These are phyloP conservation scores for Homarus gammarus DNA, from an alignment of 2,888 invertebrate genomes.

Conservation along the genomic window DNA sequence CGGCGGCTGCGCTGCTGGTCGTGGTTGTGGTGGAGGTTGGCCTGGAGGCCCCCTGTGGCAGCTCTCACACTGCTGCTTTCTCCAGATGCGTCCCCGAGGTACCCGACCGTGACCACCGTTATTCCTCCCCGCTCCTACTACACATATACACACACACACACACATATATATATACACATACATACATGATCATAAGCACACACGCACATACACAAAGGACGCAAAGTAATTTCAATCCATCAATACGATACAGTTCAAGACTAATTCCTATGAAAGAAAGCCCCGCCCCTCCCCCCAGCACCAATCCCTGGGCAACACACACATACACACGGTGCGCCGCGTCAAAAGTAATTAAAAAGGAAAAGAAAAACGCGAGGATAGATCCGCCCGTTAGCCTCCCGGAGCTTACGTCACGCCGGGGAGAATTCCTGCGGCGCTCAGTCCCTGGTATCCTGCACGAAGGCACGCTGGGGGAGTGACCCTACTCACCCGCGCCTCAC, in stretches of 20 bases:
- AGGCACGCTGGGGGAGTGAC: neutral
- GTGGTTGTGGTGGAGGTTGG: conserved; percentile 6
- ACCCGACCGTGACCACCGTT: conserved; percentile 48
- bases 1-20: too few relatives aligned
- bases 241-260: too few relatives aligned
- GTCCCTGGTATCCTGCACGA: neutral
- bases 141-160: neutral
- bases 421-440: neutral
- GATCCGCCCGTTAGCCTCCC: too few relatives aligned
- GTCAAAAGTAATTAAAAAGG: neutral
- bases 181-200: neutral
- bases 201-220: neutral
- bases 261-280: too few relatives aligned
- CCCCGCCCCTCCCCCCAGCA: too few relatives aligned
- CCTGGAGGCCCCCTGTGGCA: conserved; percentile 16
- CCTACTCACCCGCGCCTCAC: neutral
- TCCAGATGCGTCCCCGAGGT: conserved; percentile 39
- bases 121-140: neutral
- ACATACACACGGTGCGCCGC: too few relatives aligned
- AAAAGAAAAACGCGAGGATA: neutral
- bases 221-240: too few relatives aligned
- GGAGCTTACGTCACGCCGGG: neutral
- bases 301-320: too few relatives aligned
- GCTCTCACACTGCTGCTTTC: conserved; percentile 33
- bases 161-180: conserved; percentile 16